Evolutionary conservation across 2,797 vertebrate genomes (phyloP).

Genomic region (Capromys pilorides): DNA sequence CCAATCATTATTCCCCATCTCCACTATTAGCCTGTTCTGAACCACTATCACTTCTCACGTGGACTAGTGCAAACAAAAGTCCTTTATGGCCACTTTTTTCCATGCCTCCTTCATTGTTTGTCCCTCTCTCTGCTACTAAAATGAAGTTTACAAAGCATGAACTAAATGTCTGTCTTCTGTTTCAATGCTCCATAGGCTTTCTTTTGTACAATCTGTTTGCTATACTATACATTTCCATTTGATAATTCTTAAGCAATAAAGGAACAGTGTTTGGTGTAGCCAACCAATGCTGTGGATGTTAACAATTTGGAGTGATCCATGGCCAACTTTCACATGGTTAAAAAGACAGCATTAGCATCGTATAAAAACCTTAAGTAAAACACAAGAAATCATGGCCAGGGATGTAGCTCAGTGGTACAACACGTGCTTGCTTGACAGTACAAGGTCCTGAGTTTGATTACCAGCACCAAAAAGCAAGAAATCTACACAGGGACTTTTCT

Average conservation of each 20-base stretch:
- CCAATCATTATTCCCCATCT: background rate
- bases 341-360: background rate
- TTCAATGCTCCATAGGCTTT: conserved; percentile 36
- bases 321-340: background rate
- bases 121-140: background rate
- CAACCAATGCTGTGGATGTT: background rate
- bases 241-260: background rate
- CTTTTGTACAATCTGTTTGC: conserved; percentile 12
- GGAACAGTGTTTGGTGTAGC: background rate
- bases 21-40: background rate
- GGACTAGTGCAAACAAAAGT: background rate
- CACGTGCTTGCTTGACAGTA: too few species aligned
- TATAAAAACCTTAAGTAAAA: conserved; percentile 1
- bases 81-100: background rate
- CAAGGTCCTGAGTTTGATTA: too few species aligned
- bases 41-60: background rate
- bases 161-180: background rate
- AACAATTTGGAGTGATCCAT: background rate
- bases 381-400: background rate
- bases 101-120: background rate
- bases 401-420: too few species aligned
- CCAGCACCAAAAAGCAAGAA: background rate
- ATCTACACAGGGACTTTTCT: background rate
- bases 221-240: background rate
- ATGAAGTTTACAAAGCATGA: conserved; percentile 31